Evolutionary conservation across 1,140 invertebrate genomes (phyloP).

Genomic region (Matsumurasca onukii): DNA sequence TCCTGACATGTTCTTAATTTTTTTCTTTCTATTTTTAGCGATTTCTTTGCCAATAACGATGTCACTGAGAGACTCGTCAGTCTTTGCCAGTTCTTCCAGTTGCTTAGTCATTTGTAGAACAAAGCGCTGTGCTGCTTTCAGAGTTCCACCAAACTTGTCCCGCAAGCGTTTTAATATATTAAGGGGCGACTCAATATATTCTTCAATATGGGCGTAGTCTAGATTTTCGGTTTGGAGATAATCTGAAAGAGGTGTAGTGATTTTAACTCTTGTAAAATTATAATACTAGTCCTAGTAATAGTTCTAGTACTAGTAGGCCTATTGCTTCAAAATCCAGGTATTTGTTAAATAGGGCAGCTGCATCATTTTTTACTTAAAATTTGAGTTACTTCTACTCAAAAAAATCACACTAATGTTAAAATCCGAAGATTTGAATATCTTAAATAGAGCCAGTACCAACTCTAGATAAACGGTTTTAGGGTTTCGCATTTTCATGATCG

Average conservation of each 20-base stretch:
- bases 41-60: background rate
- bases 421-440: background rate
- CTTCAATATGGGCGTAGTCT: background rate
- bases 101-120: background rate
- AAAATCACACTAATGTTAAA: too few species aligned
- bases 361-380: background rate
- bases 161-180: background rate
- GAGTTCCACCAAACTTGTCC: background rate
- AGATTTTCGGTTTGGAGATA: conserved; percentile 15
- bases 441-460: background rate
- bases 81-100: background rate
- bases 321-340: background rate
- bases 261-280: background rate
- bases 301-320: too few species aligned
- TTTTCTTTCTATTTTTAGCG: background rate
- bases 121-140: background rate
- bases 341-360: background rate
- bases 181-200: background rate
- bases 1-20: background rate
- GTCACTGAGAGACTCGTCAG: background rate
- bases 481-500: background rate
- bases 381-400: too few species aligned
- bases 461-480: background rate
- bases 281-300: too few species aligned
- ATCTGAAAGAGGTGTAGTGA: background rate